Evolutionary conservation across 2,113 vertebrate genomes (phyloP).

Genomic region (Glaucidium brasilianum): DNA sequence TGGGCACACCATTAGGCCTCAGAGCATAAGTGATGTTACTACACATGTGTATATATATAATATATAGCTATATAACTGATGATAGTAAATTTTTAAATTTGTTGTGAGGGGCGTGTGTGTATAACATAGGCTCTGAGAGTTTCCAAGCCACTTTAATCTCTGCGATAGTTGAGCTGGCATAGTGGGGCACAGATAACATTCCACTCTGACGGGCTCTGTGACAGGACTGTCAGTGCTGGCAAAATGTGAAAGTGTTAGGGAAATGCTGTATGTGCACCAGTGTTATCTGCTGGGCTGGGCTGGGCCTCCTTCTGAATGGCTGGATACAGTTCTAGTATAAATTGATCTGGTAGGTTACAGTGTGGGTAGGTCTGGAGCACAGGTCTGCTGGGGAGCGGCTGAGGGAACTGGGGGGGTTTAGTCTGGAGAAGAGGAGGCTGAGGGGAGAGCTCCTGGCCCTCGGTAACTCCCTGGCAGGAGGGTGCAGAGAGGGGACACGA

Average conservation of each 20-base stretch:
- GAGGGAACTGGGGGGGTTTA: too few relatives aligned
- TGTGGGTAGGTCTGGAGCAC: not conserved
- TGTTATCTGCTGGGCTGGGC: not conserved
- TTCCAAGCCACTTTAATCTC: not conserved
- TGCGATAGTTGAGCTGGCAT: fast-evolving
- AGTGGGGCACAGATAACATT: not conserved
- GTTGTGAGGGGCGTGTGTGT: not conserved
- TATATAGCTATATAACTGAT: not conserved
- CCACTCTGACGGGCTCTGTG: not conserved
- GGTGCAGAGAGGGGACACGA: too few relatives aligned
- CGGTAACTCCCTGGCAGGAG: too few relatives aligned
- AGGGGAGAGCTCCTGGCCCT: too few relatives aligned
- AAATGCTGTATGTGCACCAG: not conserved
- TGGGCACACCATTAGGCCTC: not conserved
- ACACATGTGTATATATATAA: fast-evolving
- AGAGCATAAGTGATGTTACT: not conserved
- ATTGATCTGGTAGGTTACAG: not conserved
- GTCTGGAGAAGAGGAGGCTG: too few relatives aligned
- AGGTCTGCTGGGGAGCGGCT: too few relatives aligned
- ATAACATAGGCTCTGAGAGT: not conserved
- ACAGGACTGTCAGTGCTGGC: not conserved
- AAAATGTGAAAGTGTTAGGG: not conserved
- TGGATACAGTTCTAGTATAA: not conserved
- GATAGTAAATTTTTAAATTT: not conserved
- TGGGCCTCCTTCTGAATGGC: not conserved